These are phyloP conservation scores for Phasianus colchicus DNA, from an alignment of 2,113 vertebrate species.

Conservation along the genomic window DNA sequence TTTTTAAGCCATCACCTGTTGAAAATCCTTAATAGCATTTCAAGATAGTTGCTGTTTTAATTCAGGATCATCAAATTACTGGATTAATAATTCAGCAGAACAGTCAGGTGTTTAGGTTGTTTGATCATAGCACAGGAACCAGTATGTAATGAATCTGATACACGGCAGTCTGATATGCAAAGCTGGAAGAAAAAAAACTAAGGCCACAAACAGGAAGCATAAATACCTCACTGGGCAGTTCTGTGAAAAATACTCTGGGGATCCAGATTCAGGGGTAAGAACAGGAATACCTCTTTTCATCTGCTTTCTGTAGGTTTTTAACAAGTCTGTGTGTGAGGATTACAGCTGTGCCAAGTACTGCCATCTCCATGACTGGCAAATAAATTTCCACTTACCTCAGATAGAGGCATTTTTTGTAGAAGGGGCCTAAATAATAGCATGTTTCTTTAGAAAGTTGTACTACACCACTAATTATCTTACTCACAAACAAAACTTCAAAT, in stretches of 20 bases:
- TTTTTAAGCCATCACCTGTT: neutral
- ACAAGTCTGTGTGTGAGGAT: neutral
- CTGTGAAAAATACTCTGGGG: neutral
- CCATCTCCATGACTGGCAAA: neutral
- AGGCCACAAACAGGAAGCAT: neutral
- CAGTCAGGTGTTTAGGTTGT: neutral
- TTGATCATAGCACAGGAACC: neutral
- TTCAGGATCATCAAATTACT: neutral
- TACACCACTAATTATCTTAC: neutral
- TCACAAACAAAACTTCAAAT: neutral
- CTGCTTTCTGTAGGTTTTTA: neutral
- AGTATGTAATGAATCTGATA: neutral
- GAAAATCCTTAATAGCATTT: neutral
- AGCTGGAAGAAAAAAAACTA: neutral
- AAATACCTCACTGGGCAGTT: neutral
- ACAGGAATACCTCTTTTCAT: neutral
- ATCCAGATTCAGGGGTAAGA: neutral
- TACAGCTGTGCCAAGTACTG: neutral
- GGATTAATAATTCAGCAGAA: neutral
- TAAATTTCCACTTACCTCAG: neutral
- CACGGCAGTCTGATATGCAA: neutral
- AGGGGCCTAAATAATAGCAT: neutral
- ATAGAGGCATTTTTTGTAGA: neutral
- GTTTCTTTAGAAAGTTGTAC: neutral
- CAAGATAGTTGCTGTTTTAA: neutral